Conservation (phyloP, 2,797 vertebrate species). For the Alfaro cultratus region DNA sequence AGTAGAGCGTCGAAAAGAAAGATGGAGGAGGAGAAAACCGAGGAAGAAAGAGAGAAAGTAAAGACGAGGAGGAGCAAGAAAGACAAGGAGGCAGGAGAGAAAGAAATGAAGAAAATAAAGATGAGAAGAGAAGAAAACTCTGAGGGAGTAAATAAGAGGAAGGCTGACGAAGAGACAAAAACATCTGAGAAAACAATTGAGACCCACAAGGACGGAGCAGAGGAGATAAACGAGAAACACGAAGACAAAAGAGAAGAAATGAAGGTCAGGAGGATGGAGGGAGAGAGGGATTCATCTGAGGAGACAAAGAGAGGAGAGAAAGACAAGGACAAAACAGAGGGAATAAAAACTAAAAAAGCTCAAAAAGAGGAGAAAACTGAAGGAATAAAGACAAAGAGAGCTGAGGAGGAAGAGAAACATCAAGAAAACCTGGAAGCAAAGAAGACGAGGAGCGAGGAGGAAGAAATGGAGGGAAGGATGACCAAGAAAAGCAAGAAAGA, state of each 20-base stretch:
- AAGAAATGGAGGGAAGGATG: not conserved
- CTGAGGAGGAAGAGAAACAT: not conserved
- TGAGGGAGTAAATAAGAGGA: not conserved
- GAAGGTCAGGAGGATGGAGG: not conserved
- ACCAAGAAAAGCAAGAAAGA: conserved; percentile 7
- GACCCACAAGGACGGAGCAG: not conserved
- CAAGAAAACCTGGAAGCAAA: not conserved
- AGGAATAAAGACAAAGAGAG: not conserved
- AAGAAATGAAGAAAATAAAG: not conserved
- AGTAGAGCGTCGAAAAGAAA: conserved; percentile 11
- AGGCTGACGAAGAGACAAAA: not conserved
- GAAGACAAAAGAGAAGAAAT: not conserved
- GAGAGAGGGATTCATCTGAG: conserved; percentile 1
- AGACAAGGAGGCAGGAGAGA: not conserved
- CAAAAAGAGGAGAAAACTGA: not conserved
- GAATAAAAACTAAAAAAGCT: not conserved
- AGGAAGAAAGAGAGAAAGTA: not conserved
- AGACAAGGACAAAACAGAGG: not conserved
- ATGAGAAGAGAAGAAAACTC: conserved; percentile 10
- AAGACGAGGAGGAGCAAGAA: not conserved
- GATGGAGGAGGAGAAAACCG: not conserved
- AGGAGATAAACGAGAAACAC: not conserved
- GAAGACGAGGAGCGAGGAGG: conserved; percentile 11
- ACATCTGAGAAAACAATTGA: not conserved
- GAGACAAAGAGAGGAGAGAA: not conserved